These are phyloP conservation scores for Lasius platythorax DNA, from an alignment of 2,888 invertebrate species.

Conservation along the genomic window DNA sequence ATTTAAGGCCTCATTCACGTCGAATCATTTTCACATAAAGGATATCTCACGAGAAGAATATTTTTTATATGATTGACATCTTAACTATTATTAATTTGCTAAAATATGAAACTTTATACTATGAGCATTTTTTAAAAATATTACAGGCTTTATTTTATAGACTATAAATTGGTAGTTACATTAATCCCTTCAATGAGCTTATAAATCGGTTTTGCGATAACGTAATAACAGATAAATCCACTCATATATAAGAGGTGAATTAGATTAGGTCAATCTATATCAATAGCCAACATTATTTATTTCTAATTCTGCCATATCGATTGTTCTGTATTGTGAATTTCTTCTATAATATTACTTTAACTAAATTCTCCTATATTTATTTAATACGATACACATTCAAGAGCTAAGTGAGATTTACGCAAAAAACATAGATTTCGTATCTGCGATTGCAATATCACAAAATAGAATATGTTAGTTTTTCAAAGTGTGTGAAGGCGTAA, in stretches of 20 bases:
- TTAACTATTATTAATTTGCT: conserved; percentile 16
- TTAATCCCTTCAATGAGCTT: conserved; percentile 14
- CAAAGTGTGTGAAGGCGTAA: conserved; percentile 2
- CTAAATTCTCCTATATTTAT: not conserved
- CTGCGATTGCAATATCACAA: not conserved
- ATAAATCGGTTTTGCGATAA: conserved; percentile 4
- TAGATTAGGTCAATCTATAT: conserved; percentile 6
- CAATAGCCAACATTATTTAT: not conserved
- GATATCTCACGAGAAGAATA: not conserved
- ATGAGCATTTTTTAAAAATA: conserved; percentile 3
- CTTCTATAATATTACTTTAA: not conserved
- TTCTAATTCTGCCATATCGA: not conserved
- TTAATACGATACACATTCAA: not conserved
- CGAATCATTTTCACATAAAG: not conserved
- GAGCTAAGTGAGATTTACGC: not conserved
- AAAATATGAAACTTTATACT: conserved; percentile 10
- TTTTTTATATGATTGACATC: conserved; percentile 1
- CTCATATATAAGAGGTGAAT: conserved; percentile 16
- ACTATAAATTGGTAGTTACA: conserved; percentile 22
- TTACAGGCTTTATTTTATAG: not conserved
- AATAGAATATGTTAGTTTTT: not conserved
- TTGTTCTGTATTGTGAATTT: not conserved
- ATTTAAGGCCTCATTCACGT: conserved; percentile 35
- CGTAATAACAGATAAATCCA: conserved; percentile 9
- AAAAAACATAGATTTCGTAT: not conserved